Evolutionary conservation across 2,888 invertebrate species (phyloP), one percentile per base, ranked within the genome.

Genomic region (Sialis lutaria): DNA sequence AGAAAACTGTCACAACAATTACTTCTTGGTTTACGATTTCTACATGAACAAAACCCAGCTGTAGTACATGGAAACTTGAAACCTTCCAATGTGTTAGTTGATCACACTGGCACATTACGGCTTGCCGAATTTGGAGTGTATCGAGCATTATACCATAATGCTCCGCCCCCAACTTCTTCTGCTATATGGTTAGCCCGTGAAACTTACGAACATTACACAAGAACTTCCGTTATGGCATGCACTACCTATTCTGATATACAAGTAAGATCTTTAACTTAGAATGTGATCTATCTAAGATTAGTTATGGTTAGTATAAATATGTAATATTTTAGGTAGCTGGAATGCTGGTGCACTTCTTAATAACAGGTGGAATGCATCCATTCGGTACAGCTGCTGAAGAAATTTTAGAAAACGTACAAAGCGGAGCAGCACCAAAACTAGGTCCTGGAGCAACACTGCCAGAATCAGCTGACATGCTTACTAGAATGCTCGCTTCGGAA

Each of bases 1-100:
- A 22, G 22, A 22, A 22, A 22, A 22, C 22, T 22, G 22, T 22
- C 22, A 22, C 22, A 22, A 7, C 51, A 58, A 52, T 49, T 57
- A 37, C 48, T 57, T 9, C 47, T 50, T 35, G 59, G 59, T 5
- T 52, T 67, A 31, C 55, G 57, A 48, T 65, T 57, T 50, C 52
- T 68, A 12, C 68, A 68, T 51, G 53, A 58, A 35, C 54, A 55
- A 9, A 53, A 52, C 4, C 57, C 57, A 13, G 60, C 63, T 1
- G 60, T 67, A 30, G 56, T 66, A 6, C 67, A 67, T 53, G 67
- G 67, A 2, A 67, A 65, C 54, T 55, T 67, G 44, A 67, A 67
- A 52, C 67, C 67, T n/a, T 60, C 63, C 5, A 67, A 67, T 54
- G 59, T 67, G 46, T 58, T 67, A 30, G 55, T 67, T 5, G 65